These are phyloP conservation scores for Coturnix japonica DNA, from an alignment of 2,113 vertebrate genomes.

Conservation along the genomic window DNA sequence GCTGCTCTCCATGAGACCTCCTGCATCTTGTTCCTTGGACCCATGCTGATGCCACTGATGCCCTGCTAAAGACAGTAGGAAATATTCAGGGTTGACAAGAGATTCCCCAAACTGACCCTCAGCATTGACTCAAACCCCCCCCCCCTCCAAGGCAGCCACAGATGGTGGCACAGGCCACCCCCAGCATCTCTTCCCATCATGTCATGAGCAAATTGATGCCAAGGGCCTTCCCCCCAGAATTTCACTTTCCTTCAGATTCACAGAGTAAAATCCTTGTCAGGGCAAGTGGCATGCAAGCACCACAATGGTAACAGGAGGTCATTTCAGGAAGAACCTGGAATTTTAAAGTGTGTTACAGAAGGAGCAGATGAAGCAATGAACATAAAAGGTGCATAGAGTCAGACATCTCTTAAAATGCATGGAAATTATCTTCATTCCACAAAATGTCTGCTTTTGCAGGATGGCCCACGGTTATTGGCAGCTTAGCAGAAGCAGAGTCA, in stretches of 20 bases:
- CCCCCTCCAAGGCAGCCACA: neutral
- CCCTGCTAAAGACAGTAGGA: neutral
- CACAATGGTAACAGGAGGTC: neutral
- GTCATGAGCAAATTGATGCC: neutral
- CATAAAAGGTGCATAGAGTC: neutral
- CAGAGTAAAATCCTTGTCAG: neutral
- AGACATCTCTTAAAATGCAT: neutral
- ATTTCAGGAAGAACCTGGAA: neutral
- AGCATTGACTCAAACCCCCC: rapidly evolving
- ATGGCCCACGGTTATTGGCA: neutral
- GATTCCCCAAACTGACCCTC: neutral
- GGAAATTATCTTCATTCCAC: neutral
- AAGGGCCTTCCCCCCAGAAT: neutral
- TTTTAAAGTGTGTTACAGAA: neutral
- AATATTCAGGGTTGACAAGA: neutral
- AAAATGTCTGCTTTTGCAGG: neutral
- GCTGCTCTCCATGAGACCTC: neutral
- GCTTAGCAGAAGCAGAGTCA: neutral
- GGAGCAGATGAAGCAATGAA: neutral
- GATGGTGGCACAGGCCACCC: neutral
- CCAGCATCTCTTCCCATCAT: neutral
- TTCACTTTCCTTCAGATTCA: neutral
- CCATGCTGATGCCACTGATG: rapidly evolving
- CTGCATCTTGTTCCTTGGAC: neutral
- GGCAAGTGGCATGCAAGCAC: neutral